These are phyloP conservation scores for Caradrina clavipalpis DNA, from an alignment of 2,888 invertebrate genomes.

Conservation along the genomic window DNA sequence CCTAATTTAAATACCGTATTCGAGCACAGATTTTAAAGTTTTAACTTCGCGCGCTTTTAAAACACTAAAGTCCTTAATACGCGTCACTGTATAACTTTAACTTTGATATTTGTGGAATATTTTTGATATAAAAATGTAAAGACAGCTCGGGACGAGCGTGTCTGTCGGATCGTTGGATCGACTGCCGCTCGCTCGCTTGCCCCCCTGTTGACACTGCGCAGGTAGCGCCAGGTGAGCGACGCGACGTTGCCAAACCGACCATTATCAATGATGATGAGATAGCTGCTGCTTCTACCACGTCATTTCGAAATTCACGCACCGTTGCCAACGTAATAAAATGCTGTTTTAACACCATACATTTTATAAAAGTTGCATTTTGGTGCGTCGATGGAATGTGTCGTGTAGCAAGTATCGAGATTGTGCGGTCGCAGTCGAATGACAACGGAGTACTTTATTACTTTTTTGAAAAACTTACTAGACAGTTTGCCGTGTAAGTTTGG, in stretches of 20 bases:
- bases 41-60: slow-evolving; percentile 70
- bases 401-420: slow-evolving; percentile 66
- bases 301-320: slow-evolving; percentile 81
- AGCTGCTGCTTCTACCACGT: slow-evolving; percentile 79
- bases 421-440: slow-evolving; percentile 49
- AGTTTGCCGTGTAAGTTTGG: slow-evolving; percentile 54
- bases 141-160: slow-evolving; percentile 80
- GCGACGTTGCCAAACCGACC: slow-evolving; percentile 90
- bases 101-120: slow-evolving; percentile 74
- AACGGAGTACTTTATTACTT: slow-evolving; percentile 54
- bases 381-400: slow-evolving; percentile 72
- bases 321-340: slow-evolving; percentile 78
- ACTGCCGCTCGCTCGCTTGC: slow-evolving; percentile 83
- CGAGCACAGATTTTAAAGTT: slow-evolving; percentile 67
- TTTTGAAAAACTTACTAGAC: slow-evolving; percentile 61
- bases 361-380: slow-evolving; percentile 61
- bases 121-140: slow-evolving; percentile 69
- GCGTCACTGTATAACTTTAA: slow-evolving; percentile 67
- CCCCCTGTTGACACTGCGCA: slow-evolving; percentile 90
- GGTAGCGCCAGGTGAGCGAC: slow-evolving; percentile 89
- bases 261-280: slow-evolving; percentile 90
- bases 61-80: slow-evolving; percentile 66
- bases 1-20: slow-evolving; percentile 69
- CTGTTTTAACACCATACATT: slow-evolving; percentile 67
- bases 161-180: slow-evolving; percentile 83